Conservation (phyloP, 2,797 vertebrate genomes). For the Rhinichthys osculus region DNA sequence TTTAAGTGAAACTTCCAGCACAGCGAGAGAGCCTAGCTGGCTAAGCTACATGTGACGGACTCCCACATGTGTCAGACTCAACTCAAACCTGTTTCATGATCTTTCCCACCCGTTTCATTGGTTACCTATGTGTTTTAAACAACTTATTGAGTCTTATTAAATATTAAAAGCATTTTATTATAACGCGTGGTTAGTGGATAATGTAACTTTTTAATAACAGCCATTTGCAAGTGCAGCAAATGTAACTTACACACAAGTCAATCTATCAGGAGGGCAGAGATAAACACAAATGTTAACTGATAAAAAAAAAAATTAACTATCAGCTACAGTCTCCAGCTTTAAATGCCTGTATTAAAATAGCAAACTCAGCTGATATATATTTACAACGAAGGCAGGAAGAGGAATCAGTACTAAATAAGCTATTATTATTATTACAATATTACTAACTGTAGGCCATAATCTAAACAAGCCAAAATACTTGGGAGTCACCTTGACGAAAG, state of each 20-base stretch:
- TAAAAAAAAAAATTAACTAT: background rate
- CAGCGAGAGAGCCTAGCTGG: background rate
- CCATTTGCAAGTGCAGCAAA: background rate
- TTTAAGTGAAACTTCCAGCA: background rate
- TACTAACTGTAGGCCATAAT: conserved; percentile 22
- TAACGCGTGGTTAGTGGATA: background rate
- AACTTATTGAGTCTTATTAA: background rate
- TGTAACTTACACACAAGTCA: background rate
- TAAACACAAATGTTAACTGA: conserved; percentile 40
- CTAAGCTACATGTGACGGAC: conserved; percentile 42
- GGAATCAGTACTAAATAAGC: background rate
- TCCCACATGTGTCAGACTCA: conserved; percentile 27
- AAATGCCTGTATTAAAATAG: background rate
- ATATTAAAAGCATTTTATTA: background rate
- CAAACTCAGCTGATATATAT: background rate
- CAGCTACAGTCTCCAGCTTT: background rate
- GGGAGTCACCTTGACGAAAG: conserved; percentile 81
- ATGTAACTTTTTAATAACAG: background rate
- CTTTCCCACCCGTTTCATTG: background rate
- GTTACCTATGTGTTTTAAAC: background rate
- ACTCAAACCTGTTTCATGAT: background rate
- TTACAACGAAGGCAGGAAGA: background rate
- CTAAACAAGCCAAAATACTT: conserved; percentile 70
- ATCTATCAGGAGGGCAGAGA: background rate
- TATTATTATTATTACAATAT: background rate